Base-by-base conservation (phyloP, 2,113 vertebrate genomes). In the Neodon shergylaensis region DNA sequence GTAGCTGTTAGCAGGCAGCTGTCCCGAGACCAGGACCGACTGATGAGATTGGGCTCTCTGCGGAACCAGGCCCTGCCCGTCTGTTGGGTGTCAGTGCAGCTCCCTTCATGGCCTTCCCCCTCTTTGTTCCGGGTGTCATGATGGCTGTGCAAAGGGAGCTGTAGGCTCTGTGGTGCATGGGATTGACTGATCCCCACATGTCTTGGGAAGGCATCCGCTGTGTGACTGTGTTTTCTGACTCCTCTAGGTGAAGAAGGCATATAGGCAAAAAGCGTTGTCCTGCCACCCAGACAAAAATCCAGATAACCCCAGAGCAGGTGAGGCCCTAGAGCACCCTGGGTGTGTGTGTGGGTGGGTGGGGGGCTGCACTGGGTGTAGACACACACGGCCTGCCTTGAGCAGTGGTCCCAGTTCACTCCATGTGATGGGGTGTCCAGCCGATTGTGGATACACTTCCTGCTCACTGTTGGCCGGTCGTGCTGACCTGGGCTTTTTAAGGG, bases 211-310 rank as follows among this genome's bases (percentile, higher is more conserved):
- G 33, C 58, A 78, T 86, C 16, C 65, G 31, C 28, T 54, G 1
- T 79, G n/a, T 61, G n/a, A 96, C 72, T 90, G 1, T 24, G 21
- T 93, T 9, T 92, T 95, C 52, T 97, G 93, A 24, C 74, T 97
- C 85, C 95, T 97, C 33, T 96, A 99, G 99, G 99, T 99, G 84
- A 99, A 99, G 98, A 99, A 99, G 96, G 99, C 99, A 0, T 99
- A 99, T 97, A 98, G 99, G 92, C 99, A 99, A 98, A 99, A 99
- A 97, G 99, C 99, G 2, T 97, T 99, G 92, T 99, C 98, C 1
- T 99, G 99, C 96, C 99, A 99, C 97, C 99, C 99, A 0, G 99
- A 99, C 98, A 99, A 99, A 98, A 99, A 99, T 97, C 99, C 99
- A 0, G 99, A 99, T 97, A 99, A 99, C 95, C 99, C 99, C 24